A percentile compares a stretch with the other conserved stretches of the same genome.
Evolutionary conservation across 2,113 vertebrate species (phyloP).

Genomic region (Setophaga kirtlandii): DNA sequence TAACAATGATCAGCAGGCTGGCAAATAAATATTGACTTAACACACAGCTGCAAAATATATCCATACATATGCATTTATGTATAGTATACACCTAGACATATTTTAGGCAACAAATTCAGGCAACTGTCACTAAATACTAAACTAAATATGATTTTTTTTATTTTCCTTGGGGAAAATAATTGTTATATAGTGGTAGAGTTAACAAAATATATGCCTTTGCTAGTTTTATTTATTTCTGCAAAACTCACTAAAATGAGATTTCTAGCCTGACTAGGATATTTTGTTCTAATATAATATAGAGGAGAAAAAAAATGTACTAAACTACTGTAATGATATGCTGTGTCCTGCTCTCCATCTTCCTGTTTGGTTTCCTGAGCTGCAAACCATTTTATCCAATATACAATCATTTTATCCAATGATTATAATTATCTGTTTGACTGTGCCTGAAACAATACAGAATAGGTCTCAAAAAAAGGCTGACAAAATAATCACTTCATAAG

Average conservation of each 20-base stretch:
- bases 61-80: background rate
- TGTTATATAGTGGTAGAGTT: background rate
- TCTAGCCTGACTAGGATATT: background rate
- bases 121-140: background rate
- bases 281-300: background rate
- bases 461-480: background rate
- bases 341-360: background rate
- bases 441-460: background rate
- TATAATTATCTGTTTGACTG: background rate
- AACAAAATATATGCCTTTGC: background rate
- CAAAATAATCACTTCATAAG: background rate
- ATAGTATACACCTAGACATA: fast-evolving
- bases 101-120: background rate
- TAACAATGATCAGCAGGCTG: background rate
- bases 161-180: background rate
- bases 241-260: background rate
- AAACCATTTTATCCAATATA: background rate
- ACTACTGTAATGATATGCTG: background rate
- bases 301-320: background rate
- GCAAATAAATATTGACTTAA: background rate
- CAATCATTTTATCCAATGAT: background rate
- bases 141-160: background rate
- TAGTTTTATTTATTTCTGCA: background rate
- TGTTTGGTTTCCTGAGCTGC: background rate
- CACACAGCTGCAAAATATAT: background rate